Conservation (phyloP, 2,888 invertebrate species). For the Noctua fimbriata region DNA sequence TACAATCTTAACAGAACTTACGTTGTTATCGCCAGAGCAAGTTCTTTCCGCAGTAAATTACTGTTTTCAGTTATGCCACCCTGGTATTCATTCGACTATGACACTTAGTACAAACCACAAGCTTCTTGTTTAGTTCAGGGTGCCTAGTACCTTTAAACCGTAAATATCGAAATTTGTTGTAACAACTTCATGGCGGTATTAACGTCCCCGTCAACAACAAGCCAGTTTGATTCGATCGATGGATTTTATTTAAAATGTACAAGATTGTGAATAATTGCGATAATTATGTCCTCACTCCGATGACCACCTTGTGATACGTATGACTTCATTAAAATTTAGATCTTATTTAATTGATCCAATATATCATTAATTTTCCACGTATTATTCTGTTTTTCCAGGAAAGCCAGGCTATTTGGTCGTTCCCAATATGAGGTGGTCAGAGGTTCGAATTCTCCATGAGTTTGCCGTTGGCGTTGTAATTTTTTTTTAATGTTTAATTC, state of each 20-base stretch:
- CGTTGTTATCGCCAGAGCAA: no score
- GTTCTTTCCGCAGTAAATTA: no score
- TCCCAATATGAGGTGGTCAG: neutral
- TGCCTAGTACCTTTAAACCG: conserved; percentile 9
- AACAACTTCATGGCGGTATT: neutral
- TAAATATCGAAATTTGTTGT: conserved; percentile 20
- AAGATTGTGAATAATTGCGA: neutral
- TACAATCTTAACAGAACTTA: no score
- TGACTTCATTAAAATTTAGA: neutral
- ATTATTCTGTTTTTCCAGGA: neutral
- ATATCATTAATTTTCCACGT: neutral
- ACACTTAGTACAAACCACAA: neutral
- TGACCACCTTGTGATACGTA: neutral
- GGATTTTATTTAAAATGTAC: neutral
- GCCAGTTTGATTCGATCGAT: neutral
- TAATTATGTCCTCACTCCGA: neutral
- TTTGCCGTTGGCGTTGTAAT: neutral
- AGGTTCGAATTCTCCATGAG: neutral
- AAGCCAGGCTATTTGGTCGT: neutral
- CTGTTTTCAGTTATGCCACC: no score
- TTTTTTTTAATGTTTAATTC: neutral
- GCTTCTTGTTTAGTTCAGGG: conserved; percentile 1
- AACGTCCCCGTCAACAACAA: neutral
- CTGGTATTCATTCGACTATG: no score
- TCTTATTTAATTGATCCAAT: neutral